Conservation (phyloP, 2,113 vertebrate species). For the Etia nguti region DNA sequence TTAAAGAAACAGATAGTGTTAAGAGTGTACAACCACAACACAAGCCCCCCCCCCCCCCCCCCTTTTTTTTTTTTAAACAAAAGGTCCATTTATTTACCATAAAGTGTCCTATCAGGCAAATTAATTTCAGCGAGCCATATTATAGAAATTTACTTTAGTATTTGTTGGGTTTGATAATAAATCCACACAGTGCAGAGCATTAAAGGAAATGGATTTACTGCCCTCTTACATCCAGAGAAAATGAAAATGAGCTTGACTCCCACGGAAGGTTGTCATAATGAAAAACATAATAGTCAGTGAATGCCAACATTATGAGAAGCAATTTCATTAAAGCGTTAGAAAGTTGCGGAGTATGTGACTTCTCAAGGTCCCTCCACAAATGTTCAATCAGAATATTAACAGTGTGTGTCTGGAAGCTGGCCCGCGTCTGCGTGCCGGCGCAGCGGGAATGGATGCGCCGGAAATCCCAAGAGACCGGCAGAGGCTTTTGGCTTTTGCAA, state of each 20-base stretch:
- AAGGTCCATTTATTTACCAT: constrained; percentile 29
- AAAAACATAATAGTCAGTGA: constrained; percentile 50
- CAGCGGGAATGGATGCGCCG: neutral
- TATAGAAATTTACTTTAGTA: neutral
- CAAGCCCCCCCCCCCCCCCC: neutral
- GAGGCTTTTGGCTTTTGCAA: constrained; percentile 15
- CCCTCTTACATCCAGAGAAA: constrained; percentile 33
- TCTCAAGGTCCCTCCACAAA: constrained; percentile 56
- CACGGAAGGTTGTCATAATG: constrained; percentile 35
- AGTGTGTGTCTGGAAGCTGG: constrained; percentile 15
- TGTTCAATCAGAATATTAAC: constrained; percentile 46
- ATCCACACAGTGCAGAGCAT: neutral
- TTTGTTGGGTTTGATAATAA: constrained; percentile 25
- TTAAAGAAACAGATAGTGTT: neutral
- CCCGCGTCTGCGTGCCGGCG: neutral
- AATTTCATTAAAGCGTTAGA: constrained; percentile 55
- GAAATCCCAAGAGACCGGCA: neutral
- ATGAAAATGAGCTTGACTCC: constrained; percentile 47
- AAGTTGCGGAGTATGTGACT: constrained; percentile 53
- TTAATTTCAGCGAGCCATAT: neutral
- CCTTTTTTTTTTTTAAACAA: neutral
- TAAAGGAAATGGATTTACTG: constrained; percentile 37
- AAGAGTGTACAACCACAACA: neutral
- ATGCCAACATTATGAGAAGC: constrained; percentile 55
- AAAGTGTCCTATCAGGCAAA: constrained; percentile 7